Base-by-base conservation (phyloP, 2,888 invertebrate species). In the Liopterus haemorrhoidalis region DNA sequence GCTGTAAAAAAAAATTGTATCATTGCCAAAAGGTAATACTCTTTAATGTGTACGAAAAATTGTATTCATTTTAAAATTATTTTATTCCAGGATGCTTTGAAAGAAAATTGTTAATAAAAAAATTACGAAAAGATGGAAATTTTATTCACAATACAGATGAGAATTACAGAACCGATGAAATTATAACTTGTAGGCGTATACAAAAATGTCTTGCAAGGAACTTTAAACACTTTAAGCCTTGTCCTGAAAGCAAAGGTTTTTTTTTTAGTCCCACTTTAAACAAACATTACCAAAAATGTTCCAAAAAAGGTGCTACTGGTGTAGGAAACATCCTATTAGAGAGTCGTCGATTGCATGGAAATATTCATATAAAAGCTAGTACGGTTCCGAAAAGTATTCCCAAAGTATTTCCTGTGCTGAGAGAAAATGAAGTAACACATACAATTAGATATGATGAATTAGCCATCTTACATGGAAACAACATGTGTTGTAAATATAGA, bases 231-330 rank as follows among this genome's bases (percentile, higher is more conserved):
- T n/a, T n/a, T n/a, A 36, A 25, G 25, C 22, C 47, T 8, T 57
- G 56, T 36, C 44, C 52, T 20, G 51, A 52, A 19, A 53, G 54
- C 36, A 52, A 50, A 31, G 51, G 50, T 8, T 42, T 28, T 28
- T 54, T 50, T 19, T 46, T 51, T 18, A 51, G 48, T 21, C 32
- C 15, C 5, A 51, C 49, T 18, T 49, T 57, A 20, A 46, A 53
- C 12, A 25, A 49, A 20, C 55, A 57, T 36, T 44, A 31, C 16
- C 21, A 11, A 11, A 49, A 46, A 32, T 57, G 55, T 32, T 39
- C 49, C 27, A 35, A 31, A 4, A 33, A 21, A 20, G 41, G 35
- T 24, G 38, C 46, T 37, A 46, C 47, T 41, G 43, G 48, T 21
- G 45, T 50, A 9, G 33, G 52, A 19, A 36, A 51, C 21, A 49